phyloP scores from a whole-genome alignment of 2,888 invertebrate genomes.

The Drosophila imparisetae region DNA sequence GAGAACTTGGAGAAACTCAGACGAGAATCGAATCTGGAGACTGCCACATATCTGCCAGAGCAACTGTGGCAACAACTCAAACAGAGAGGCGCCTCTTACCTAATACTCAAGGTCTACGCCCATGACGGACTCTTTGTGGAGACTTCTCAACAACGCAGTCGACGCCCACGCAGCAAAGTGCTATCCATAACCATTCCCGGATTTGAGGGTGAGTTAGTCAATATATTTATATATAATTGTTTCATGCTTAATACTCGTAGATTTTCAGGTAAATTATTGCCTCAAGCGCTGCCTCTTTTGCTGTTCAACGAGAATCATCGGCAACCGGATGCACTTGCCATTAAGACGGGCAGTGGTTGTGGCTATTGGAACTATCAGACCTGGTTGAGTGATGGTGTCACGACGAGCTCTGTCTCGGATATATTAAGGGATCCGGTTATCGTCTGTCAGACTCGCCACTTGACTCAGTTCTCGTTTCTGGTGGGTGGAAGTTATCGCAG shows the following conservation, averaged over 20 bases:
- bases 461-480: slow-evolving; percentile 88
- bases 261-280: slow-evolving; percentile 83
- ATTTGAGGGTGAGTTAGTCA: slow-evolving; percentile 74
- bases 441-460: slow-evolving; percentile 86
- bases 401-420: slow-evolving; percentile 34
- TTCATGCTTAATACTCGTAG: background rate
- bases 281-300: slow-evolving; percentile 86
- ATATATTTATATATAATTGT: background rate
- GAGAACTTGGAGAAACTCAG: slow-evolving; percentile 84
- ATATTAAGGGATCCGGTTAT: slow-evolving; percentile 76
- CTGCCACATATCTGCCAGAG: slow-evolving; percentile 86
- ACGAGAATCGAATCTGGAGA: slow-evolving; percentile 85
- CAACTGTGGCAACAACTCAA: slow-evolving; percentile 80
- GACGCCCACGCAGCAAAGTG: slow-evolving; percentile 85
- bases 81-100: slow-evolving; percentile 53
- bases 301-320: slow-evolving; percentile 70
- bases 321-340: slow-evolving; percentile 34
- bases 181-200: slow-evolving; percentile 88
- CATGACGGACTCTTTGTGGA: slow-evolving; percentile 87
- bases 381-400: slow-evolving; percentile 87
- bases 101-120: slow-evolving; percentile 86
- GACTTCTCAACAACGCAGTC: slow-evolving; percentile 75
- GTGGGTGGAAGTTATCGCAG: slow-evolving; percentile 83
- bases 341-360: slow-evolving; percentile 83
- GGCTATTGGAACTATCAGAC: slow-evolving; percentile 88